These are phyloP conservation scores for Vanacampus margaritifer DNA, from an alignment of 2,113 vertebrate genomes.

Conservation along the genomic window DNA sequence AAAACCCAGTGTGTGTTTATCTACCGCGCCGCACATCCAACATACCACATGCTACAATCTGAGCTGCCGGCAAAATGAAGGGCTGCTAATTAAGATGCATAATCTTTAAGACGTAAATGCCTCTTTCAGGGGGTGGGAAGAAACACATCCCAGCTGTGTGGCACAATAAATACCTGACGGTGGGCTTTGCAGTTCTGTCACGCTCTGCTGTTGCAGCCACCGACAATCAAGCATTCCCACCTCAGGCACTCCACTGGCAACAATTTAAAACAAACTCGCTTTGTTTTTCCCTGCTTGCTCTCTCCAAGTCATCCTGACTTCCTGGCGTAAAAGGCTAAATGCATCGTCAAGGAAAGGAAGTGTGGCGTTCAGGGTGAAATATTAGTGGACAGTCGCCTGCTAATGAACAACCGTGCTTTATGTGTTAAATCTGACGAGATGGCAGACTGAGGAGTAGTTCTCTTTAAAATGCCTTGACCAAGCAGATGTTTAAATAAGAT, in stretches of 20 bases:
- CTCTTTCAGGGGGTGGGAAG: background rate
- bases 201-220: constrained; percentile 35
- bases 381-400: constrained; percentile 44
- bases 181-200: constrained; percentile 49
- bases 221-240: constrained; percentile 46
- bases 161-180: constrained; percentile 42
- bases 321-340: constrained; percentile 42
- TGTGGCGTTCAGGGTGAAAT: constrained; percentile 45
- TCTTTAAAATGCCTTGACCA: constrained; percentile 40
- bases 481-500: constrained; percentile 66
- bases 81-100: constrained; percentile 52
- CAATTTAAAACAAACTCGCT: constrained; percentile 51
- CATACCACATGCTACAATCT: constrained; percentile 1
- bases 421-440: constrained; percentile 65
- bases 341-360: constrained; percentile 51
- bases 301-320: constrained; percentile 22
- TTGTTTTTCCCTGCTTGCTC: constrained; percentile 37
- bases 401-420: constrained; percentile 68
- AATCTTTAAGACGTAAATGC: constrained; percentile 17
- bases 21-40: constrained; percentile 33
- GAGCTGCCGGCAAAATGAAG: constrained; percentile 48
- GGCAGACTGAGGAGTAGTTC: constrained; percentile 51
- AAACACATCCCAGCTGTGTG: constrained; percentile 23
- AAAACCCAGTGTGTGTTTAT: constrained; percentile 41
- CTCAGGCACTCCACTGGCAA: constrained; percentile 52